Conservation (phyloP, 2,113 vertebrate species). For the Limnothrissa miodon region DNA sequence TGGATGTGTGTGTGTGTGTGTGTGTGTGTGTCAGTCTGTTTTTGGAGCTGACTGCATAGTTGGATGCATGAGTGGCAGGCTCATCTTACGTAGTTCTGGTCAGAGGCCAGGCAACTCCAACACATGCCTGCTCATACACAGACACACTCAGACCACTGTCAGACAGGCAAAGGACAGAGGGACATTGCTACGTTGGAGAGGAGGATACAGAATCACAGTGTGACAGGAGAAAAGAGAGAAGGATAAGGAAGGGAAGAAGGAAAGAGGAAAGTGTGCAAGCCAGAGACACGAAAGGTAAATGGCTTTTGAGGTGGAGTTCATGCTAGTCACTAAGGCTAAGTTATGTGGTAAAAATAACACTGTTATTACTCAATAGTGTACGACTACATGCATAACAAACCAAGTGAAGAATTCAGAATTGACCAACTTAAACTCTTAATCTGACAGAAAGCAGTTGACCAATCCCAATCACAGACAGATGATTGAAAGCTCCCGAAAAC, state of each 20-base stretch:
- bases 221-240: constrained; percentile 40
- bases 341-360: background rate
- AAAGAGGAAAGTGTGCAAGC: constrained; percentile 28
- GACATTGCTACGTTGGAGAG: constrained; percentile 46
- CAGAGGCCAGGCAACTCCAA: constrained; percentile 21
- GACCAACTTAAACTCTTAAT: background rate
- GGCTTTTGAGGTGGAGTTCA: background rate
- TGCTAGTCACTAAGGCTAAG: background rate
- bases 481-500: background rate
- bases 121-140: constrained; percentile 39
- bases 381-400: background rate
- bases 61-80: constrained; percentile 19
- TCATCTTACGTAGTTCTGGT: constrained; percentile 54
- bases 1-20: constrained; percentile 5
- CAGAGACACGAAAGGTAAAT: constrained; percentile 37
- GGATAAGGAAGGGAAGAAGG: constrained; percentile 34
- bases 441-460: background rate
- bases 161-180: constrained; percentile 53
- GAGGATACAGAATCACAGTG: constrained; percentile 38
- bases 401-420: too few species aligned
- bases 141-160: constrained; percentile 55
- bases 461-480: background rate
- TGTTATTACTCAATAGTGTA: background rate
- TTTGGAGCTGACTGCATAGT: constrained; percentile 66
- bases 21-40: constrained; percentile 56